Evolutionary conservation across 2,797 vertebrate species (phyloP).

Genomic region (Psittacula derbiana): DNA sequence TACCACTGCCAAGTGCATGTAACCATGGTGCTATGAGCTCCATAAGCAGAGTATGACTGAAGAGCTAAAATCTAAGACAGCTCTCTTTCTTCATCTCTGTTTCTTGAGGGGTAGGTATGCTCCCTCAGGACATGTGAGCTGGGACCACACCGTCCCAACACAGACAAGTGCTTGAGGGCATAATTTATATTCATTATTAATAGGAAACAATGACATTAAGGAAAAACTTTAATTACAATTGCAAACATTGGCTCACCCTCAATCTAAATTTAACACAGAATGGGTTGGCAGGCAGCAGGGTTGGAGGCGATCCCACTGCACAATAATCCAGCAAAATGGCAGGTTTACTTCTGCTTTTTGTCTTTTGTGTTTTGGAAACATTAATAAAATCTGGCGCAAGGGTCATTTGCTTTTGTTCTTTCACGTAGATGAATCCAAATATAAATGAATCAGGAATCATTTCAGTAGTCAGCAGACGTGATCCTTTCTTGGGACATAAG

Average conservation of each 20-base stretch:
- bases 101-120: background rate
- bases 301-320: background rate
- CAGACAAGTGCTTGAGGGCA: background rate
- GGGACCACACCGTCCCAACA: background rate
- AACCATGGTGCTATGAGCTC: background rate
- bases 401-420: background rate
- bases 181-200: conserved; percentile 17
- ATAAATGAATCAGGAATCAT: background rate
- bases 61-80: background rate
- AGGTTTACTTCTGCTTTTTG: background rate
- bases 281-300: background rate
- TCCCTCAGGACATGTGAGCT: background rate
- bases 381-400: background rate
- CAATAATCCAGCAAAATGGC: background rate
- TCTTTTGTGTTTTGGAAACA: background rate
- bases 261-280: background rate
- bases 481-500: background rate
- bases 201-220: background rate
- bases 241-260: background rate
- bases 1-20: background rate
- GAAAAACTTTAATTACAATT: conserved; percentile 34
- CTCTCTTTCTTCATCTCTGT: background rate
- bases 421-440: background rate
- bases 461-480: background rate
- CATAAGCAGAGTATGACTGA: background rate